These are phyloP conservation scores for Clunio marinus DNA, from an alignment of 2,888 invertebrate species.

Conservation along the genomic window DNA sequence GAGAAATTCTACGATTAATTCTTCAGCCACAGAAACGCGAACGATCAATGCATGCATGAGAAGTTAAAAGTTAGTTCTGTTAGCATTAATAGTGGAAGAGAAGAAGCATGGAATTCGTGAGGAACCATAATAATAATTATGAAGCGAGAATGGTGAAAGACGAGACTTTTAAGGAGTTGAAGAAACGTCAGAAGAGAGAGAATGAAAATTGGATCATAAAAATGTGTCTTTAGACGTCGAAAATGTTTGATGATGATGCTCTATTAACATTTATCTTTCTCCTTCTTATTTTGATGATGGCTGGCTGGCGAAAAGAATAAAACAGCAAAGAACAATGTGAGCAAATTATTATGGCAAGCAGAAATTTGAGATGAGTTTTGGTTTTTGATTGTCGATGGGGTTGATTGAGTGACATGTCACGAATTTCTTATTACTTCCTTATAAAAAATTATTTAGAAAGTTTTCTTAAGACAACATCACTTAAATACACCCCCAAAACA, in stretches of 20 bases:
- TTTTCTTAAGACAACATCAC: too few relatives aligned
- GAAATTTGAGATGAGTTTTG: background rate
- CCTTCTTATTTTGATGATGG: background rate
- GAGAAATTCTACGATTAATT: too few relatives aligned
- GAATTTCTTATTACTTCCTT: too few relatives aligned
- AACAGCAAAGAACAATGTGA: constrained; percentile 30
- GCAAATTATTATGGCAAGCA: constrained; percentile 31
- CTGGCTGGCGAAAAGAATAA: too few relatives aligned
- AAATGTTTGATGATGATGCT: too few relatives aligned
- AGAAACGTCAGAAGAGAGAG: background rate
- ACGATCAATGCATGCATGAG: background rate
- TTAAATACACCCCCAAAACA: too few relatives aligned
- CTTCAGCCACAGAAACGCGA: background rate
- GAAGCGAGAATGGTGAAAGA: background rate
- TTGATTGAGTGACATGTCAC: too few relatives aligned
- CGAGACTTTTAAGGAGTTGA: background rate
- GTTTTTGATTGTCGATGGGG: too few relatives aligned
- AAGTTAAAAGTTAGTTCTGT: background rate
- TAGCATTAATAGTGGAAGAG: background rate
- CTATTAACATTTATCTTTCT: background rate
- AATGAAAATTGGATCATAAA: constrained; percentile 33
- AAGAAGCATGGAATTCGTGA: constrained; percentile 8
- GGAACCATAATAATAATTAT: constrained; percentile 20
- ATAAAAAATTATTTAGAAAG: too few relatives aligned
- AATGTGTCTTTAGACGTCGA: constrained; percentile 27